Percentiles rank a stretch among this genome's conserved stretches.
These are phyloP conservation scores for Fragum fragum DNA, from an alignment of 2,888 invertebrate genomes.

Conservation along the genomic window DNA sequence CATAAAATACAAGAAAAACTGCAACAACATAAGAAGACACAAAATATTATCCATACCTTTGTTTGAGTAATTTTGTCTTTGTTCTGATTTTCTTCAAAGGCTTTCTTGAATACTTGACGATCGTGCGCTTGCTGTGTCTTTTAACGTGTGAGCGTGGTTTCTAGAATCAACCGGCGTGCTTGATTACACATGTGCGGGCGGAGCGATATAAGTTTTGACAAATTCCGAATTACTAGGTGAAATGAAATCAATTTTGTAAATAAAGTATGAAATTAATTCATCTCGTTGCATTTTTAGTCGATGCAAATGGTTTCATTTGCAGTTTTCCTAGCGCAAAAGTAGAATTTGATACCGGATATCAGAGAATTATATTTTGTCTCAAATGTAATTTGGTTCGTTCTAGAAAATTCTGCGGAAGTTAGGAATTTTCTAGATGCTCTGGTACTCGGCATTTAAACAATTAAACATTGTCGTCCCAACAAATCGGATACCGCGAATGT, in stretches of 20 bases:
- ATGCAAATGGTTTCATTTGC: too few relatives aligned
- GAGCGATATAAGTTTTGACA: not conserved
- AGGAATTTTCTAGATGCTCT: slow-evolving; percentile 58
- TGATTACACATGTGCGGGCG: slow-evolving; percentile 1
- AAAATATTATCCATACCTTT: not conserved
- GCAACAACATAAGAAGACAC: too few relatives aligned
- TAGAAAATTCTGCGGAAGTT: slow-evolving; percentile 70
- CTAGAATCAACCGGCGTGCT: slow-evolving; percentile 11
- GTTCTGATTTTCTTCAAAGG: not conserved
- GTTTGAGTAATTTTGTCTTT: not conserved
- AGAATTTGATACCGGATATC: slow-evolving; percentile 27
- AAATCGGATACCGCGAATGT: not conserved
- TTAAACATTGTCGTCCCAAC: not conserved
- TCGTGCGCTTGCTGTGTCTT: not conserved
- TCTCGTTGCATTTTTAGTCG: not conserved
- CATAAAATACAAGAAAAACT: too few relatives aligned
- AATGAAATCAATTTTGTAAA: too few relatives aligned
- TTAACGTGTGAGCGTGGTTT: slow-evolving; percentile 1
- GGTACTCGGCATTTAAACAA: not conserved
- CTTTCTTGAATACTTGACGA: not conserved
- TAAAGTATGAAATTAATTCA: too few relatives aligned
- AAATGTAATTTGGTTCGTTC: slow-evolving; percentile 55
- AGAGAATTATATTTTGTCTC: slow-evolving; percentile 1
- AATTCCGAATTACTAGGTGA: not conserved
- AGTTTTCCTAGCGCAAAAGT: too few relatives aligned